Conservation (phyloP, 2,888 invertebrate genomes). For the Argyresthia albistria region DNA sequence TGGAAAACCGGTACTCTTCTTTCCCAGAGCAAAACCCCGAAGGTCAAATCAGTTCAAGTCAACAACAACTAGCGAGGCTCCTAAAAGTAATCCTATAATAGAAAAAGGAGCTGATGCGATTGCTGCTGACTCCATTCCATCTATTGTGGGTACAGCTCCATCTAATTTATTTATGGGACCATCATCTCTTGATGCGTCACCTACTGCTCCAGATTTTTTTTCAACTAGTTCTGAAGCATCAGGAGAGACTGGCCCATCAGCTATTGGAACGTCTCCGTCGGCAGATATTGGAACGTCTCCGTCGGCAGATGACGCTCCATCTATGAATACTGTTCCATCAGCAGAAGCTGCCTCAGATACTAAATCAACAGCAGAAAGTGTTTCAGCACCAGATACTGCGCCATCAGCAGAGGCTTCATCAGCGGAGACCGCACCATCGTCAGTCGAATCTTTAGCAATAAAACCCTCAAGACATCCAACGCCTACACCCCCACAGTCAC, state of each 20-base stretch:
- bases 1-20: constrained; percentile 47
- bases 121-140: neutral
- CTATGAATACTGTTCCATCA: too few relatives aligned
- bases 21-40: constrained; percentile 28
- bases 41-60: constrained; percentile 17
- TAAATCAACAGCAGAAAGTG: neutral
- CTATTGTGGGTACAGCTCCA: neutral
- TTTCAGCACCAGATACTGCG: neutral
- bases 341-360: constrained; percentile 5
- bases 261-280: constrained; percentile 10
- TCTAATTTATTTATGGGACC: neutral
- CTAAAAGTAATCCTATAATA: neutral
- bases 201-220: neutral
- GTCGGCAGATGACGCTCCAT: too few relatives aligned
- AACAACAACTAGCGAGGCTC: constrained; percentile 7
- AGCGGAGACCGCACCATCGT: neutral
- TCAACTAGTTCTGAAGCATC: neutral
- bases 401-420: neutral
- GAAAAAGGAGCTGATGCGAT: neutral
- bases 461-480: too few relatives aligned
- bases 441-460: too few relatives aligned
- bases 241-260: neutral
- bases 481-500: neutral
- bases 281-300: constrained; percentile 11
- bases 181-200: neutral